These are phyloP conservation scores for Drosophila koepferae DNA, from an alignment of 2,888 invertebrate species.

Conservation along the genomic window DNA sequence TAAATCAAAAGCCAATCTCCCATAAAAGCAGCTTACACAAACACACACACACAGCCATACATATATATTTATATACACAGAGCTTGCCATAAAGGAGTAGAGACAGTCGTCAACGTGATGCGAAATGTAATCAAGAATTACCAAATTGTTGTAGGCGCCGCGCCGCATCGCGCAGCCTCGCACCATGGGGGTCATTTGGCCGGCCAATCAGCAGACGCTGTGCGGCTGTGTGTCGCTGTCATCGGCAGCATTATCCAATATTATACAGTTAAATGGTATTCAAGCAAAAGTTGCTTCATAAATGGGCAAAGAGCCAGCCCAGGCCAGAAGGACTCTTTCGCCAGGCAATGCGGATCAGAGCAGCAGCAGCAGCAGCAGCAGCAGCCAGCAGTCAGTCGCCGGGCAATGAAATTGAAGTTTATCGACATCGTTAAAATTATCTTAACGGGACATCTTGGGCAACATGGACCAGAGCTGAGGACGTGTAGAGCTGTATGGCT, in stretches of 20 bases:
- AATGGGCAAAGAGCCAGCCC: conserved; percentile 58
- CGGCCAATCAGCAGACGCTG: conserved; percentile 27
- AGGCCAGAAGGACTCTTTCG: conserved; percentile 12
- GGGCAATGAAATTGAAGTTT: conserved; percentile 80
- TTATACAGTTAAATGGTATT: conserved; percentile 66
- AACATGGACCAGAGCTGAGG: conserved; percentile 40
- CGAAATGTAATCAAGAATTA: conserved; percentile 65
- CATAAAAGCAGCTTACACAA: conserved; percentile 6
- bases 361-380: conserved; percentile 2
- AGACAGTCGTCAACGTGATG: conserved; percentile 12
- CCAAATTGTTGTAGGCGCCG: conserved; percentile 48
- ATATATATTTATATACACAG: neutral
- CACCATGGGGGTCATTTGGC: conserved; percentile 14
- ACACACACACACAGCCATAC: conserved; percentile 3
- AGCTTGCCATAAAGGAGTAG: neutral
- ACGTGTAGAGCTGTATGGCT: conserved; percentile 5
- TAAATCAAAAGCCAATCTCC: conserved; percentile 1
- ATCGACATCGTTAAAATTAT: conserved; percentile 80
- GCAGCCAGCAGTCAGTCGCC: conserved; percentile 41
- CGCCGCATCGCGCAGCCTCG: neutral
- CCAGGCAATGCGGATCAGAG: conserved; percentile 22
- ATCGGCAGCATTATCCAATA: conserved; percentile 60
- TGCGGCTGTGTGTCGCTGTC: conserved; percentile 30
- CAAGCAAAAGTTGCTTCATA: conserved; percentile 50
- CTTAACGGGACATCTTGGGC: conserved; percentile 75